Base-by-base conservation (phyloP, 2,888 invertebrate genomes). In the Syrphus vitripennis region DNA sequence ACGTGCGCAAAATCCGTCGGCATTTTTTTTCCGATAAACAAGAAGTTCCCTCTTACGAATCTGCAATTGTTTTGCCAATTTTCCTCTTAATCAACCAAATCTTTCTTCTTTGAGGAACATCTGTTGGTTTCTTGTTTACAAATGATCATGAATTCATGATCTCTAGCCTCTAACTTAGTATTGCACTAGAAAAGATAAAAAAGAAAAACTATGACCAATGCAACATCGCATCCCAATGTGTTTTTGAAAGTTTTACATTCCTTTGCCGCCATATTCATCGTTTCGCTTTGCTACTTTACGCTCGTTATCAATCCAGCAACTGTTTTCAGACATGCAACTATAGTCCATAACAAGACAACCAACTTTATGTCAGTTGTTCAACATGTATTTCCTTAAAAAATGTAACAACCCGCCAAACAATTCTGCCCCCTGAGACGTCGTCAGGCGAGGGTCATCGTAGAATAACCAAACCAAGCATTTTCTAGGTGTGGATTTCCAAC, bases 311-410 rank as follows among this genome's bases (percentile, higher is more conserved):
- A 21, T 59, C 34, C 37, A 45, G 21, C 29, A 34, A 26, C 34
- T 50, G 37, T 21, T n/a, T n/a, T 19, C 24, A 57, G 9, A 4
- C 29, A 34, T 31, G 37, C 40, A 48, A 19, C 16, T 59, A 3
- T 19, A 75, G 31, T 50, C 74, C 65, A 75, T 42, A 65, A 70
- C 65, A 45, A 57, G 57, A 29, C 31, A 67, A 57, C 50, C 31
- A 83, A 75, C 57, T 65, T 19, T 63, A n/a, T n/a, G 61, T 83
- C 57, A 45, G n/a, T 7, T 3, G 65, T 26, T 34, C 57, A 75
- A 71, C 79, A 80, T 67, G 80, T 76, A 71, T 80, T 76, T 80
- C 67, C 67, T 75, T 61, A 65, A 83, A 42, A 65, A 42, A 69
- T 48, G 4, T 2, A 53, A 75, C 59, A 72, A 69, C 26, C 26